phyloP scores from a whole-genome alignment of 2,888 invertebrate genomes.

The Saturnia pavonia region DNA sequence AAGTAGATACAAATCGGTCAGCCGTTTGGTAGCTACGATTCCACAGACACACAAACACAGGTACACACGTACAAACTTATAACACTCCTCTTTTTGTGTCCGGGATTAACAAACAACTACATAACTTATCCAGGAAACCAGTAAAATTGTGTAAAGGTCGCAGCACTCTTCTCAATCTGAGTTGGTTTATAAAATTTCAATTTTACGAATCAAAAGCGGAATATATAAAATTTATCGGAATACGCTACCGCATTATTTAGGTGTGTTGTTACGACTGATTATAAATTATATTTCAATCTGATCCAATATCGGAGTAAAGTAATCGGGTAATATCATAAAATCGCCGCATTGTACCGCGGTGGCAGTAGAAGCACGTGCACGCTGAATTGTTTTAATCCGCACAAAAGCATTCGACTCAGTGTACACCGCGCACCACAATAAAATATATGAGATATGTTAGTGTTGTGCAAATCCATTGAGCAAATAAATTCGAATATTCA shows the following conservation, averaged over 20 bases:
- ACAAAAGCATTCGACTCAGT: constrained; percentile 66
- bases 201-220: neutral
- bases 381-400: constrained; percentile 64
- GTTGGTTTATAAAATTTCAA: neutral
- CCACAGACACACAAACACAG: too few relatives aligned
- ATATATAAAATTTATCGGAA: constrained; percentile 42
- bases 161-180: neutral
- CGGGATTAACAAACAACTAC: too few relatives aligned
- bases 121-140: neutral
- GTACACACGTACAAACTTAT: too few relatives aligned
- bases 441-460: constrained; percentile 57
- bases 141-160: neutral
- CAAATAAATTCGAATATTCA: neutral
- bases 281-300: constrained; percentile 49
- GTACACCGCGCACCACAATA: constrained; percentile 51
- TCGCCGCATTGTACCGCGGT: constrained; percentile 46
- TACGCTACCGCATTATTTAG: constrained; percentile 55
- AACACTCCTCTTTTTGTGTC: too few relatives aligned
- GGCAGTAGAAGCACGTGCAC: constrained; percentile 60
- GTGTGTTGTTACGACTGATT: constrained; percentile 37
- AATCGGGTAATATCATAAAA: constrained; percentile 61
- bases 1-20: too few relatives aligned
- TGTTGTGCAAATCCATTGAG: constrained; percentile 31
- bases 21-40: too few relatives aligned
- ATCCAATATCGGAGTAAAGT: constrained; percentile 55